phyloP scores from a whole-genome alignment of 2,888 invertebrate genomes.

The Ormyrus rosae region DNA sequence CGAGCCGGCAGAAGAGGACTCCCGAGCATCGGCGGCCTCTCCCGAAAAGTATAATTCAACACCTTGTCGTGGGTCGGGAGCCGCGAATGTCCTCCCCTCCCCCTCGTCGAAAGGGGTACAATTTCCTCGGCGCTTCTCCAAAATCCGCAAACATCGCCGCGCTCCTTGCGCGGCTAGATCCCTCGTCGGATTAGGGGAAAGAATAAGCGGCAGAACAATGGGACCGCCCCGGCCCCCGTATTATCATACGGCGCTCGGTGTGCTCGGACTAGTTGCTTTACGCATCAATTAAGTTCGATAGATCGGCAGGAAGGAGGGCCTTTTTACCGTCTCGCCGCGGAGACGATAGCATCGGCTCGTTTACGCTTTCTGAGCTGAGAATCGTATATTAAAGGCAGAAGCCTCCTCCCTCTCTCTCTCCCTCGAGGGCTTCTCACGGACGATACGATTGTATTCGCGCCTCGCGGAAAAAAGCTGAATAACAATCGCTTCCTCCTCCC shows the following conservation, averaged over 20 bases:
- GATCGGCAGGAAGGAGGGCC: conserved; percentile 60
- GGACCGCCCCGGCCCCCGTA: no score
- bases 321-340: conserved; percentile 42
- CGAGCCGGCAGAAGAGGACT: no score
- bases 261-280: conserved; percentile 1
- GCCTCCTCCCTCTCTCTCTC: conserved; percentile 8
- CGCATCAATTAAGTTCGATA: conserved; percentile 56
- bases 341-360: conserved; percentile 53
- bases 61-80: no score
- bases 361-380: conserved; percentile 58
- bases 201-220: no score
- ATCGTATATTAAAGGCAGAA: conserved; percentile 44
- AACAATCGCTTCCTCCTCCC: conserved; percentile 41
- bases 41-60: no score
- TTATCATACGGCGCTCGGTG: background rate
- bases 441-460: conserved; percentile 57
- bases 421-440: background rate
- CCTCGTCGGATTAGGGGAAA: no score
- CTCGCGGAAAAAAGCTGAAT: conserved; percentile 54
- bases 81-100: no score
- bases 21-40: no score
- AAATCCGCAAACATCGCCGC: no score
- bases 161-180: no score
- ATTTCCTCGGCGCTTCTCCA: no score
- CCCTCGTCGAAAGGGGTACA: background rate